These are phyloP conservation scores for Anser brachyrhynchus DNA, from an alignment of 2,113 vertebrate genomes.

Conservation along the genomic window DNA sequence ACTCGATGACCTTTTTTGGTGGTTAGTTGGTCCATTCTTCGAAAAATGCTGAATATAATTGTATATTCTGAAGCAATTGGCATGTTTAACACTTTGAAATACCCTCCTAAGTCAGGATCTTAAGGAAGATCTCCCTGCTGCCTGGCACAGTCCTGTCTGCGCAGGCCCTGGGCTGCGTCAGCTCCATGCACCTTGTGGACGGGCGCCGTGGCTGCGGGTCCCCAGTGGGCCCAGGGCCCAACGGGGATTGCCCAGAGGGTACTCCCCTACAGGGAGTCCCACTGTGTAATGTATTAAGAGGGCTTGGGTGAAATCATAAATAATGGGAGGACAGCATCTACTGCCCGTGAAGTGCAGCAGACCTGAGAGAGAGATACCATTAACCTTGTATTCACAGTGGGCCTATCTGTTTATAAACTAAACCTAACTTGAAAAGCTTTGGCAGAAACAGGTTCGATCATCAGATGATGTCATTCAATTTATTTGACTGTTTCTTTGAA, in stretches of 20 bases:
- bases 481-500: background rate
- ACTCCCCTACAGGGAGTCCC: background rate
- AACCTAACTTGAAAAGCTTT: background rate
- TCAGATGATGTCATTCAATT: background rate
- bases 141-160: fast-evolving
- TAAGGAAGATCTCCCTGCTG: fast-evolving
- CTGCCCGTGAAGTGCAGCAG: background rate
- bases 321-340: background rate
- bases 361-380: background rate
- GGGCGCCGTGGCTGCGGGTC: fast-evolving
- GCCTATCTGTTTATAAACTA: background rate
- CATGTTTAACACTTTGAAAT: fast-evolving
- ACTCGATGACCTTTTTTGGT: background rate
- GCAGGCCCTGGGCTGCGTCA: fast-evolving
- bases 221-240: fast-evolving
- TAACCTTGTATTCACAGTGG: background rate
- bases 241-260: fast-evolving
- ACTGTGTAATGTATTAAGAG: background rate
- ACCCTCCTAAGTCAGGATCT: fast-evolving
- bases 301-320: background rate
- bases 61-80: background rate
- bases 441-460: background rate
- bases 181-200: fast-evolving
- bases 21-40: background rate
- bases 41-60: background rate